Percentiles rank a stretch among this genome's conserved stretches.
Conservation (phyloP, 2,888 invertebrate species). For the Phaedon cochleariae region DNA sequence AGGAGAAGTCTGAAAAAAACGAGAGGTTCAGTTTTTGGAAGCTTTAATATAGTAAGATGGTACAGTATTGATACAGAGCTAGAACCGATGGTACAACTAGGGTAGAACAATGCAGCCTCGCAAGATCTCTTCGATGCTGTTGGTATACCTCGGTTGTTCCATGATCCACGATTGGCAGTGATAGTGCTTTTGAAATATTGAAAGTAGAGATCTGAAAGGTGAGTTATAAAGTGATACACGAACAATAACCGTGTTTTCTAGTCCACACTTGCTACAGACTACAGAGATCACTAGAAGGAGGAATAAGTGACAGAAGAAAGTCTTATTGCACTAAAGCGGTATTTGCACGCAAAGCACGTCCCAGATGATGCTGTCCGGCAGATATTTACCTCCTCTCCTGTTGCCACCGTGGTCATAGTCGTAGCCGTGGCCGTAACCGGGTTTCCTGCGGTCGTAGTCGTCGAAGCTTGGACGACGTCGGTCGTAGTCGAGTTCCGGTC, state of each 20-base stretch:
- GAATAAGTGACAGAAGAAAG: not conserved
- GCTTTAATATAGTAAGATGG: slow-evolving; percentile 9
- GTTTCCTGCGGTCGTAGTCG: slow-evolving; percentile 16
- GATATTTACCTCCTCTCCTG: slow-evolving; percentile 57
- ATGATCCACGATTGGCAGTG: not conserved
- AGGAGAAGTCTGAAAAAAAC: slow-evolving; percentile 53
- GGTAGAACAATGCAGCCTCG: too few relatives aligned
- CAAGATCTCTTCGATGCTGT: not conserved
- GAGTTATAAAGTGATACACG: too few relatives aligned
- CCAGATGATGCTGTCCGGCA: slow-evolving; percentile 49
- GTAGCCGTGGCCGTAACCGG: slow-evolving; percentile 41
- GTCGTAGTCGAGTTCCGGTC: slow-evolving; percentile 47
- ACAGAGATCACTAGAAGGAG: too few relatives aligned
- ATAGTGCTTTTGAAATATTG: not conserved
- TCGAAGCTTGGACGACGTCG: not conserved
- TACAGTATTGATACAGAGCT: not conserved
- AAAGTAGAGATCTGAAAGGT: not conserved
- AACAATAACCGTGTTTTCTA: too few relatives aligned
- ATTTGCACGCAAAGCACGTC: slow-evolving; percentile 51
- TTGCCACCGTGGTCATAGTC: slow-evolving; percentile 37
- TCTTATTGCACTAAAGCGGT: slow-evolving; percentile 9
- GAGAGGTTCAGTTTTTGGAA: slow-evolving; percentile 11
- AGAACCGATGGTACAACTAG: too few relatives aligned
- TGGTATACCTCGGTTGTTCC: not conserved
- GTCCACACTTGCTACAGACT: too few relatives aligned